phyloP scores from a whole-genome alignment of 2,888 invertebrate genomes.

The Stenurella melanura region DNA sequence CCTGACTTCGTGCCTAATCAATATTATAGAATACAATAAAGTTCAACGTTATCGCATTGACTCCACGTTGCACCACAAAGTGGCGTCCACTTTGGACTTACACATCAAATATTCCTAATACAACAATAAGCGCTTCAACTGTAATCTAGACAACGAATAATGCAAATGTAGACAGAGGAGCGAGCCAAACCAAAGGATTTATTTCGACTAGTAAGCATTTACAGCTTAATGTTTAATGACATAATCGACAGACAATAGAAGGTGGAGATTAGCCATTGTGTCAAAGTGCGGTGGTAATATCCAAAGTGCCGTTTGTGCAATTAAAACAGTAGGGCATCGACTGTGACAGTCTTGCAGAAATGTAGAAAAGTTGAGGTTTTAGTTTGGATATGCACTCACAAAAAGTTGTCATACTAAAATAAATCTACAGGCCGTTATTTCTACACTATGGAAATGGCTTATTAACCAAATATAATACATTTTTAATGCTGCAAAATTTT shows the following conservation, averaged over 20 bases:
- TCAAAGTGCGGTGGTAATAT: neutral
- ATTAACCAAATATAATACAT: too few species aligned
- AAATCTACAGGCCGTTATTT: too few species aligned
- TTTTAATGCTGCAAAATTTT: too few species aligned
- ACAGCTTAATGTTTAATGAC: conserved; percentile 18
- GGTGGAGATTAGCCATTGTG: neutral
- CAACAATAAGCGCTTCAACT: neutral
- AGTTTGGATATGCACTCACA: too few species aligned
- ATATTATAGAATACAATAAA: too few species aligned
- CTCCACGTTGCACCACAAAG: too few species aligned
- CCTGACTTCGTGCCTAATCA: too few species aligned
- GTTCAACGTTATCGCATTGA: too few species aligned
- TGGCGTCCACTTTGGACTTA: conserved; percentile 2
- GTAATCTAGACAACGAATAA: neutral
- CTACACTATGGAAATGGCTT: too few species aligned
- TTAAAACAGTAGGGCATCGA: neutral
- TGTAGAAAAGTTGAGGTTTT: neutral
- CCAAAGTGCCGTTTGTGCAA: neutral
- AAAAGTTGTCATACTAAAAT: too few species aligned
- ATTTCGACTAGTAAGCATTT: conserved; percentile 9
- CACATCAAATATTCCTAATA: neutral
- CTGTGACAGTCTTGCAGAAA: neutral
- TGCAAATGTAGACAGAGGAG: neutral
- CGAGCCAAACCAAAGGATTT: neutral
- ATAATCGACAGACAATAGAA: conserved; percentile 19